Evolutionary conservation across 2,888 invertebrate genomes (phyloP), one percentile per base, ranked within the genome.

Genomic region (Aspidiotus rigidus): DNA sequence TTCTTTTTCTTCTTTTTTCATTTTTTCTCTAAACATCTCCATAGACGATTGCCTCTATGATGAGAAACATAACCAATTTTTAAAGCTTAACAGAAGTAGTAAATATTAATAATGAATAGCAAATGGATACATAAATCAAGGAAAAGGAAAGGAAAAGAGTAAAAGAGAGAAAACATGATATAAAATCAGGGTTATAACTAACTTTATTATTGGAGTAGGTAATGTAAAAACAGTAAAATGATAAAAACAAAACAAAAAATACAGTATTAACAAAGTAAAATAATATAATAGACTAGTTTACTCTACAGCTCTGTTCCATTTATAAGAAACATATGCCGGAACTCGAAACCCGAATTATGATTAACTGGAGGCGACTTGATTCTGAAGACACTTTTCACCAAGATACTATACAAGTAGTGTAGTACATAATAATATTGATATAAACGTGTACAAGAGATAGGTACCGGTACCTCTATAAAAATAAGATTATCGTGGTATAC

Each of bases 31-130:
- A 28, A 28, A 28, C 28, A 67, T 67, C 44, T 49, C 49, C 59
- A 60, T 56, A 67, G 67, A 59, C 60, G 60, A 67, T 67, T 28
- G 28, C 5, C 28, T 28, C 28, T 67, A 67, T 59, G 53, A 62
- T 67, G 60, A 67, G 67, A 67, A 59, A 67, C 59, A 63, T 63
- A 60, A 67, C 67, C 59, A 67, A 67, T 62, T 62, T 42, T 67
- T 53, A 67, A 67, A 67, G 67, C 67, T 67, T 67, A 67, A 67
- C 40, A 42, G 60, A 49, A 28, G 28, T 64, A 67, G 59, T 60
- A 60, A 67, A 67, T 28, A 28, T 28, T 28, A 28, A 28, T 28
- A 28, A 28, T 28, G 28, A 28, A 28, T 28, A 28, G 28, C 28
- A 28, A 28, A 28, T 28, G 28, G 28, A 28, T 28, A 28, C 28